Conservation (phyloP, 2,113 vertebrate genomes). For the Entelurus aequoreus region DNA sequence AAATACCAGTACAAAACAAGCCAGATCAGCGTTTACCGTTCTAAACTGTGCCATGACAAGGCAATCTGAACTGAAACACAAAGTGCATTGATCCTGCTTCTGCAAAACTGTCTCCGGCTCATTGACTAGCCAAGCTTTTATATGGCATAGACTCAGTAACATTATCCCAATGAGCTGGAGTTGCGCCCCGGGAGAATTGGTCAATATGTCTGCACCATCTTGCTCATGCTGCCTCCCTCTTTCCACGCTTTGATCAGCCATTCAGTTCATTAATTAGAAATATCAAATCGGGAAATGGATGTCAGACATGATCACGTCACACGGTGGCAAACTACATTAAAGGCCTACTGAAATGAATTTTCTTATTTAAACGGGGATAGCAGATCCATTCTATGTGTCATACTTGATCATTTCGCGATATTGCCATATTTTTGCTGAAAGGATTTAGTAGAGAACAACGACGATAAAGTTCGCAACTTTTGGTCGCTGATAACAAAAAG, state of each 20-base stretch:
- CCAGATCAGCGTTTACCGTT: background rate
- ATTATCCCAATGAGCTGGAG: slow-evolving; percentile 29
- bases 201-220: slow-evolving; percentile 11
- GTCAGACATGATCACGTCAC: background rate
- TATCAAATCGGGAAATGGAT: slow-evolving; percentile 7
- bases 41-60: too few species aligned
- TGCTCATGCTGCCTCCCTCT: background rate
- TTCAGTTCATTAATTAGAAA: slow-evolving; percentile 8
- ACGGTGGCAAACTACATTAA: slow-evolving; percentile 2
- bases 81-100: slow-evolving; percentile 35
- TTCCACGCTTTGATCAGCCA: background rate
- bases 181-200: background rate
- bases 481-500: too few species aligned
- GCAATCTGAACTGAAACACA: background rate
- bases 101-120: slow-evolving; percentile 14
- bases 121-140: slow-evolving; percentile 21
- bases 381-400: too few species aligned
- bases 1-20: background rate
- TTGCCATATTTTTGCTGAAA: too few species aligned
- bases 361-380: too few species aligned
- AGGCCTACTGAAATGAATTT: too few species aligned
- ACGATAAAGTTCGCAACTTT: too few species aligned
- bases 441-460: too few species aligned
- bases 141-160: slow-evolving; percentile 6
- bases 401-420: too few species aligned